Base-by-base conservation (phyloP, 2,113 vertebrate genomes). In the Muntiacus muntjak region DNA sequence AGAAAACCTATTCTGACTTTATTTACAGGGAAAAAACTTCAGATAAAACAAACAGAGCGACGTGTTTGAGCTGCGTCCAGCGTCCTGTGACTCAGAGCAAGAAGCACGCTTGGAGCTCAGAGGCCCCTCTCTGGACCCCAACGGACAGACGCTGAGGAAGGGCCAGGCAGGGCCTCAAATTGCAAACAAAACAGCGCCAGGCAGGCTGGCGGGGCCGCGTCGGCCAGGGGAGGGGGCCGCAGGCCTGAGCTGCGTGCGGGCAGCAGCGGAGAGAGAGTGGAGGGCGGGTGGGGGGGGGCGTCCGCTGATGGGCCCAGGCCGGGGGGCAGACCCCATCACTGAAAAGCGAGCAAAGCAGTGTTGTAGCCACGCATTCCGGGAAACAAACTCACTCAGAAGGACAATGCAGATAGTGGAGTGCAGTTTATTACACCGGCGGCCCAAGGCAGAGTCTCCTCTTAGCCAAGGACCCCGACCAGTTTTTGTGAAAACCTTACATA, bases 321-420 rank as follows among this genome's bases (percentile, higher is more conserved):
- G 16, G 16, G 15, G 62, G 62, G 62, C 3, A 4, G 33, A 62
- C 7, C 16, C 58, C 10, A 15, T 4, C 9, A 1, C 1, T 40
- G 30, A n/a, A 55, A 57, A 54, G 9, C 5, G 9, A 57, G 30
- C 62, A 64, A 16, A 64, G 30, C 62, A 4, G 30, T 33, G 62
- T 33, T 33, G 30, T n/a, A 64, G 3, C 62, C 62, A 9, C 15
- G 15, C 3, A 0, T 64, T n/a, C 62, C 1, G 0, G 15, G 7
- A 64, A 17, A n/a, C 33, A 64, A 17, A 9, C 33, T 64, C 33
- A 9, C 15, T 9, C 7, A 64, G 62, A 64, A 17, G 62, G 33
- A 64, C 15, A 17, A 0, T 4, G 33, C 62, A 64, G 62, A 64
- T 17, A 2, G 15, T 9, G 30, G 62, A 19, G 62, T 1, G 62